Evolutionary conservation across 2,888 invertebrate genomes (phyloP).

Genomic region (Watsonalla binaria): DNA sequence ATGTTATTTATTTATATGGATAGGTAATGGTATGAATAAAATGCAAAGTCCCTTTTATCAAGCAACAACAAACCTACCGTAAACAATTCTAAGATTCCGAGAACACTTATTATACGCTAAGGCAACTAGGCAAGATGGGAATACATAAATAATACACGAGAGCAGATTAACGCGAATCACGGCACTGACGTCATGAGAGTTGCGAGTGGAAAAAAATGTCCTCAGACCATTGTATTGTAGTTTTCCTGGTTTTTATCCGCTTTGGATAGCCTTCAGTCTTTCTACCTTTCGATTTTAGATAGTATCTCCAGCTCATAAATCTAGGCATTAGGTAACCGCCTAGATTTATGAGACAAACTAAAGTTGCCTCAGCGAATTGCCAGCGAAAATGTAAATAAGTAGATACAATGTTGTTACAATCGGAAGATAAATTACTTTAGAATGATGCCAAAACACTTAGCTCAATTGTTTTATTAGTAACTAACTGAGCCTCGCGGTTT

Average conservation of each 20-base stretch:
- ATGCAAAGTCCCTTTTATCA: neutral
- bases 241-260: constrained; percentile 2
- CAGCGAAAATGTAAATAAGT: too few species aligned
- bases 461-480: too few species aligned
- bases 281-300: neutral
- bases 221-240: constrained; percentile 1
- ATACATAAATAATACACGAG: constrained; percentile 4
- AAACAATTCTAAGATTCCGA: neutral
- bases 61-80: neutral
- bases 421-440: too few species aligned
- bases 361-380: too few species aligned
- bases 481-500: too few species aligned
- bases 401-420: too few species aligned
- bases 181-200: constrained; percentile 5
- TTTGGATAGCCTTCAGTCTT: neutral
- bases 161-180: constrained; percentile 3
- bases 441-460: too few species aligned
- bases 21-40: neutral
- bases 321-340: too few species aligned
- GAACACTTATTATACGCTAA: neutral
- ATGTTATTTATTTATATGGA: neutral
- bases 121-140: constrained; percentile 1
- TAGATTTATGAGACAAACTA: too few species aligned
- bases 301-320: too few species aligned
- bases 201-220: constrained; percentile 2